Evolutionary conservation across 2,797 vertebrate species (phyloP).

Genomic region (Acridotheres tristis): DNA sequence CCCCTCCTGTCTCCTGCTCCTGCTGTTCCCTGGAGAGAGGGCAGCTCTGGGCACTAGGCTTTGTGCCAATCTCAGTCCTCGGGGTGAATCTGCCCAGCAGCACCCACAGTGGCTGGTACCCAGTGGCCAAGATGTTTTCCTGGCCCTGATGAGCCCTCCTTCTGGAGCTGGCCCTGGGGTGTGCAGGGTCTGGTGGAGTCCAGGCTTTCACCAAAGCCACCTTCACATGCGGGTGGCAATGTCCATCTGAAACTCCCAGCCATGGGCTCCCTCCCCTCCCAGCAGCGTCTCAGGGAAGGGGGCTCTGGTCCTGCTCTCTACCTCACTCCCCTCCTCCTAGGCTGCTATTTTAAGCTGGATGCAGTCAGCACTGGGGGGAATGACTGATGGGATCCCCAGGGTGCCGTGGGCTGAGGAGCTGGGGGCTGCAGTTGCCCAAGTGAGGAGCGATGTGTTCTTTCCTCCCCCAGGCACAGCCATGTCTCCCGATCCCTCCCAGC

Average conservation of each 20-base stretch:
- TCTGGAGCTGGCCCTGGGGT: not conserved
- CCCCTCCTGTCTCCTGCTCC: not conserved
- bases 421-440: not conserved
- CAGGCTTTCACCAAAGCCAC: not conserved
- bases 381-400: not conserved
- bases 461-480: not conserved
- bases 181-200: not conserved
- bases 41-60: not conserved
- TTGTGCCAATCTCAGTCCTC: not conserved
- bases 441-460: accelerated
- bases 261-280: not conserved
- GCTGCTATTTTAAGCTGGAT: not conserved
- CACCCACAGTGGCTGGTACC: not conserved
- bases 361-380: not conserved
- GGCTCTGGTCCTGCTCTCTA: not conserved
- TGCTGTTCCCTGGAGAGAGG: not conserved
- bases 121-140: not conserved
- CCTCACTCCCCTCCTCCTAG: not conserved
- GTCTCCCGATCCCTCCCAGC: not conserved
- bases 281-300: not conserved
- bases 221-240: not conserved
- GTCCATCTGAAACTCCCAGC: not conserved
- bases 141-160: not conserved
- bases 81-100: not conserved
- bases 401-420: not conserved